phyloP scores from a whole-genome alignment of 2,888 invertebrate genomes.

The Melanostoma scalare region DNA sequence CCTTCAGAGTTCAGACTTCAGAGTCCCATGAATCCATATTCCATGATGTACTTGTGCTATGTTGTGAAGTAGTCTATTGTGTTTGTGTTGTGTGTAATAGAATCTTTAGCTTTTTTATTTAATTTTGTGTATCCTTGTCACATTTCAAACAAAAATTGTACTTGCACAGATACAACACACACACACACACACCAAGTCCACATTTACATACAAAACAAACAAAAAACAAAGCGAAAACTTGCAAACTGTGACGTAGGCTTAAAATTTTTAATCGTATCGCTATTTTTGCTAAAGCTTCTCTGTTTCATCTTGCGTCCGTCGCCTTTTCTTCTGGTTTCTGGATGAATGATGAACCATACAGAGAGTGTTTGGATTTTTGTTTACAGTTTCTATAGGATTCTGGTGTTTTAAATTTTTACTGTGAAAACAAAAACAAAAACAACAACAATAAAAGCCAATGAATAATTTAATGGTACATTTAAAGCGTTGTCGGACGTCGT shows the following conservation, averaged over 20 bases:
- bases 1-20: too few species aligned
- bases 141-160: conserved; percentile 31
- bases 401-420: too few species aligned
- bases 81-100: conserved; percentile 8
- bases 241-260: conserved; percentile 29
- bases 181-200: conserved; percentile 16
- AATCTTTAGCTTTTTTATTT: conserved; percentile 1
- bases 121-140: conserved; percentile 22
- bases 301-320: background rate
- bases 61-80: background rate
- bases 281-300: conserved; percentile 35
- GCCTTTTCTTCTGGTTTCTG: background rate
- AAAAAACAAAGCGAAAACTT: background rate
- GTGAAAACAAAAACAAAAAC: too few species aligned
- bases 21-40: background rate
- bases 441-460: too few species aligned
- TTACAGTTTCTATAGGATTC: too few species aligned
- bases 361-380: too few species aligned
- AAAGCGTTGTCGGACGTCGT: too few species aligned
- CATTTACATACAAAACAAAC: background rate
- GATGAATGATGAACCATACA: background rate
- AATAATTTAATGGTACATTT: too few species aligned
- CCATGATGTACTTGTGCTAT: conserved; percentile 4
- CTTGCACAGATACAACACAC: background rate
- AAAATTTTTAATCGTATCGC: conserved; percentile 16